phyloP scores from a whole-genome alignment of 2,113 vertebrate genomes.

The Pica pica region DNA sequence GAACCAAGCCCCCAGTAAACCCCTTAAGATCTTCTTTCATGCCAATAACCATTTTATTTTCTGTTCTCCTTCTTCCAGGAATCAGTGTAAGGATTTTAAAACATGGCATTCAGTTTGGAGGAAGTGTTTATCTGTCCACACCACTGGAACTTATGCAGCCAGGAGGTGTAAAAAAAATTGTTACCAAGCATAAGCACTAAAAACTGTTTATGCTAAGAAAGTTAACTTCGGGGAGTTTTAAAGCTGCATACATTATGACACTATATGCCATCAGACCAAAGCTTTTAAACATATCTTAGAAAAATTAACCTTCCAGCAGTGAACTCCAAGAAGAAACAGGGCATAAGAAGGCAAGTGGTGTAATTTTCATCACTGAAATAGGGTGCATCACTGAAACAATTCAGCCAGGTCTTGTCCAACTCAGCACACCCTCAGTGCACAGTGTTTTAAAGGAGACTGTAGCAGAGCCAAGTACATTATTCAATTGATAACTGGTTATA shows the following conservation, averaged over 20 bases:
- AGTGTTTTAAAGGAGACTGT: not conserved
- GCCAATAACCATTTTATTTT: not conserved
- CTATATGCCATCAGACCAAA: not conserved
- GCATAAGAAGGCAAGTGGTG: not conserved
- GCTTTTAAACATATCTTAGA: not conserved
- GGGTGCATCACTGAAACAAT: not conserved
- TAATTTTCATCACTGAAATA: not conserved
- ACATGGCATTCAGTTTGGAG: accelerated
- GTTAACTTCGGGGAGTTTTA: not conserved
- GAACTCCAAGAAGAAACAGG: not conserved
- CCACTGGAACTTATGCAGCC: not conserved
- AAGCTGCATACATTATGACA: not conserved
- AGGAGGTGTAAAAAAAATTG: not conserved
- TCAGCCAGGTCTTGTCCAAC: not conserved
- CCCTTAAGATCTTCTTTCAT: not conserved
- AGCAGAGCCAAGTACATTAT: not conserved
- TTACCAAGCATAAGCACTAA: not conserved
- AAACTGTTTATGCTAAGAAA: not conserved
- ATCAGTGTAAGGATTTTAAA: not conserved
- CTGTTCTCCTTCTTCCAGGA: not conserved
- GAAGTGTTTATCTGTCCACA: not conserved
- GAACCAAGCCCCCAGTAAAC: not conserved
- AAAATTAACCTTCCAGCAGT: not conserved
- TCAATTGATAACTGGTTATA: not conserved
- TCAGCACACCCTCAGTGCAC: not conserved